Evolutionary conservation across 92 coral and sea anemone species (phyloP).

Genomic region (Plumapathes pennacea): DNA sequence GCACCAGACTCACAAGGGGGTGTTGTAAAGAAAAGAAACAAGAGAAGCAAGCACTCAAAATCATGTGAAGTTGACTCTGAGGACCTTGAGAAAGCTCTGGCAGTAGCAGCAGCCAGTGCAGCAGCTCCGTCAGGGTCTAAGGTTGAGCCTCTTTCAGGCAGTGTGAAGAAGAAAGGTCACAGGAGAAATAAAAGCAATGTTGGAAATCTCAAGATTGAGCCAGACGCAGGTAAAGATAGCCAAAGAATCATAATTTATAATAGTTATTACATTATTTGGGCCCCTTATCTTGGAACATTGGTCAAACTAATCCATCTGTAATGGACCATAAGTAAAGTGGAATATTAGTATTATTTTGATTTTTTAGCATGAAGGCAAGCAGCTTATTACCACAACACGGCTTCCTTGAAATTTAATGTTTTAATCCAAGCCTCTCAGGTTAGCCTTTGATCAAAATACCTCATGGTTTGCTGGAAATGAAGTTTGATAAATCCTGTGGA

Average conservation of each 20-base stretch:
- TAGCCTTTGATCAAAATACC: too few relatives aligned
- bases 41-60: slow-evolving; percentile 82
- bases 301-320: too few relatives aligned
- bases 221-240: slow-evolving; percentile 59
- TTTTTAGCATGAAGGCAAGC: too few relatives aligned
- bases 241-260: too few relatives aligned
- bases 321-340: too few relatives aligned
- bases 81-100: slow-evolving; percentile 91
- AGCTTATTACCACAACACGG: too few relatives aligned
- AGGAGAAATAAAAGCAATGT: slow-evolving; percentile 82
- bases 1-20: slow-evolving; percentile 32
- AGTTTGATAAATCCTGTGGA: background rate
- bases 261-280: too few relatives aligned
- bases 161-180: slow-evolving; percentile 87
- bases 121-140: slow-evolving; percentile 38
- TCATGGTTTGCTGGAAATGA: background rate
- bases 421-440: too few relatives aligned
- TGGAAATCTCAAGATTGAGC: slow-evolving; percentile 72
- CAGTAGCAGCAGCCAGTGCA: slow-evolving; percentile 71
- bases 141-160: slow-evolving; percentile 44
- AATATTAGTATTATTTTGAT: too few relatives aligned
- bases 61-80: slow-evolving; percentile 99
- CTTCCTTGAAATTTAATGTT: too few relatives aligned
- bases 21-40: slow-evolving; percentile 73
- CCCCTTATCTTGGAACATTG: too few relatives aligned